These are phyloP conservation scores for Taenaris catops DNA, from an alignment of 2,888 invertebrate genomes.

Conservation along the genomic window DNA sequence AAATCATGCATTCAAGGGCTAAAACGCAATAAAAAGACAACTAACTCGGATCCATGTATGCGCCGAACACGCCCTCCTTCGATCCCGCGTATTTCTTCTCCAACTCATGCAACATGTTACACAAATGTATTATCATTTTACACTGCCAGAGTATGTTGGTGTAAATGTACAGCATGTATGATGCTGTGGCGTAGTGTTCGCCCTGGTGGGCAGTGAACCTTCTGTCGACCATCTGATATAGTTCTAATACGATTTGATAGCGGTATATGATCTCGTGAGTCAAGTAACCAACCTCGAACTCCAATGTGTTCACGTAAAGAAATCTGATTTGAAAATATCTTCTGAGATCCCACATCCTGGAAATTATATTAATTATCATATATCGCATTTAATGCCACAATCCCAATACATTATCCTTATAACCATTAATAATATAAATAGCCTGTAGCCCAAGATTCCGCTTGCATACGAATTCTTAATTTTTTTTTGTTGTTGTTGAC, in stretches of 20 bases:
- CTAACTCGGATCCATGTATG: background rate
- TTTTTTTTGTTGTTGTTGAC: too few relatives aligned
- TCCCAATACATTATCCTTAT: too few relatives aligned
- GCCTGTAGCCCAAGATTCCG: too few relatives aligned
- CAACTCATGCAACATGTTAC: slow-evolving; percentile 41
- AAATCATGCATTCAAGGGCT: too few relatives aligned
- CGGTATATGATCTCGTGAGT: slow-evolving; percentile 34
- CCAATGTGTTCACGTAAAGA: slow-evolving; percentile 30
- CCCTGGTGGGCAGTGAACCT: slow-evolving; percentile 5
- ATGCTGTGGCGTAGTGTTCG: slow-evolving; percentile 8
- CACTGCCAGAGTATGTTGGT: slow-evolving; percentile 30
- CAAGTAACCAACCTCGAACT: slow-evolving; percentile 41
- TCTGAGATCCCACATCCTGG: slow-evolving; percentile 27
- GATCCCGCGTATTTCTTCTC: slow-evolving; percentile 28
- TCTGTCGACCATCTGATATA: slow-evolving; percentile 30
- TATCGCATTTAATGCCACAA: too few relatives aligned
- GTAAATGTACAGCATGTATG: slow-evolving; percentile 37
- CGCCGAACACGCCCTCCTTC: slow-evolving; percentile 15
- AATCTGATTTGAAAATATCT: slow-evolving; percentile 26
- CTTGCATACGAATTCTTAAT: too few relatives aligned
- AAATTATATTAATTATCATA: too few relatives aligned
- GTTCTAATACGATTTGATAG: slow-evolving; percentile 38
- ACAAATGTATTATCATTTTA: slow-evolving; percentile 33
- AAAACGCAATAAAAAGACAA: too few relatives aligned
- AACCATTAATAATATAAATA: too few relatives aligned